Conservation (phyloP, 2,113 vertebrate species). For the Echinops telfairi region DNA sequence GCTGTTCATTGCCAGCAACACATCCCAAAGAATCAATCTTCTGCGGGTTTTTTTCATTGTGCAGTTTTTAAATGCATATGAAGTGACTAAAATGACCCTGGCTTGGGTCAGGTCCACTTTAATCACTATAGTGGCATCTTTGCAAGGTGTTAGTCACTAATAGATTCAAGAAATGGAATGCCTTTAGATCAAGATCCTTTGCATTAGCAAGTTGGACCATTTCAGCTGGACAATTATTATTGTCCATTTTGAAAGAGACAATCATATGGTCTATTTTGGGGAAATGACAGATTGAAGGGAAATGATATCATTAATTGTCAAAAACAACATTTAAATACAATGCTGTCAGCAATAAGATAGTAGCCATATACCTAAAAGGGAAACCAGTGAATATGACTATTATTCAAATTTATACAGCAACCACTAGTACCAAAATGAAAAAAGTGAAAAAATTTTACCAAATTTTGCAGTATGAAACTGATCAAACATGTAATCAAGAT, state of each 20-base stretch:
- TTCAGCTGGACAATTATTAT: neutral
- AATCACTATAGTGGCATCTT: neutral
- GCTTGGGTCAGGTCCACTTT: neutral
- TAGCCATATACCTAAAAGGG: too few relatives aligned
- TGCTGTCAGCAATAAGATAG: too few relatives aligned
- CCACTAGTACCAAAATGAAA: too few relatives aligned
- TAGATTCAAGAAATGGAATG: neutral
- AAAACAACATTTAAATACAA: too few relatives aligned
- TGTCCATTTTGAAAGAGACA: neutral
- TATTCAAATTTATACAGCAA: too few relatives aligned
- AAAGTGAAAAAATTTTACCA: too few relatives aligned
- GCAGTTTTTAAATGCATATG: neutral
- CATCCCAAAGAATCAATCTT: neutral
- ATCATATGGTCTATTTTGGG: neutral
- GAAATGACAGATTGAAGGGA: neutral
- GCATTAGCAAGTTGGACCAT: neutral
- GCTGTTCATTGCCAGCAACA: neutral
- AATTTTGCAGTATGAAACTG: too few relatives aligned
- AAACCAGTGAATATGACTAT: too few relatives aligned
- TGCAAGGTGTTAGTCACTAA: neutral
- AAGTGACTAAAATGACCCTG: neutral
- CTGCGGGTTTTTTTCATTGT: neutral
- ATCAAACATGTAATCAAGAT: too few relatives aligned
- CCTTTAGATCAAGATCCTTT: neutral
- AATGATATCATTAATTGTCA: too few relatives aligned